phyloP scores from a whole-genome alignment of 2,113 vertebrate genomes.

The Tetraodon nigroviridis region DNA sequence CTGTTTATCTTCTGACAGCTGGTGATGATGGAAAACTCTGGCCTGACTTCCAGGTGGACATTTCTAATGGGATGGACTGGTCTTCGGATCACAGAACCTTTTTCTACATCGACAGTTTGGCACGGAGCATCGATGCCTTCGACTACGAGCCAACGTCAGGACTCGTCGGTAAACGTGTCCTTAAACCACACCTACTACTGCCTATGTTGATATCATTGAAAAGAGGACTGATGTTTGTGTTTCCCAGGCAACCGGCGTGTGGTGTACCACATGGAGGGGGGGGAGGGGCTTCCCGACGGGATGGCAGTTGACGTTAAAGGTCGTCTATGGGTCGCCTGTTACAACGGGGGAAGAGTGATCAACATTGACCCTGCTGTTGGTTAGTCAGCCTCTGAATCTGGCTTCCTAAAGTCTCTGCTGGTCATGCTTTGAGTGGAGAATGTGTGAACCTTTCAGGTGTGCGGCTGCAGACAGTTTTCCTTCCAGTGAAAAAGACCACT shows the following conservation, averaged over 20 bases:
- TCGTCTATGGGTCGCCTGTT: constrained; percentile 93
- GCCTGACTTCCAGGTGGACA: constrained; percentile 75
- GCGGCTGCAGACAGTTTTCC: constrained; percentile 81
- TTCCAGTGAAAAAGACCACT: constrained; percentile 84
- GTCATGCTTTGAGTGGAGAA: background rate
- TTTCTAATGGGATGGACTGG: constrained; percentile 95
- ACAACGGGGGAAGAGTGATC: constrained; percentile 84
- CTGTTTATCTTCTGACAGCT: no score
- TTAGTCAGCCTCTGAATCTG: constrained; percentile 36
- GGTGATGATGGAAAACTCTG: background rate
- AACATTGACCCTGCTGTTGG: constrained; percentile 86
- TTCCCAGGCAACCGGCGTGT: constrained; percentile 61
- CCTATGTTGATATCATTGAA: no score
- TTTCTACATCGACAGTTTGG: constrained; percentile 92
- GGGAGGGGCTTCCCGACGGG: constrained; percentile 88
- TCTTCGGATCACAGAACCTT: constrained; percentile 84
- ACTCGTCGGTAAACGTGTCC: constrained; percentile 24
- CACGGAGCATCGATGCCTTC: constrained; percentile 84
- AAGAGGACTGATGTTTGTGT: constrained; percentile 2
- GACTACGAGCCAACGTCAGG: constrained; percentile 84
- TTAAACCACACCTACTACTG: no score
- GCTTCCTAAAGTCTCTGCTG: background rate
- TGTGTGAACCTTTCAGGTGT: constrained; percentile 70
- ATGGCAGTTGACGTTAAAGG: constrained; percentile 87
- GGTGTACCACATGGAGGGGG: constrained; percentile 70